Evolutionary conservation across 2,797 vertebrate species (phyloP).

Genomic region (Hapalemur alaotrensis): DNA sequence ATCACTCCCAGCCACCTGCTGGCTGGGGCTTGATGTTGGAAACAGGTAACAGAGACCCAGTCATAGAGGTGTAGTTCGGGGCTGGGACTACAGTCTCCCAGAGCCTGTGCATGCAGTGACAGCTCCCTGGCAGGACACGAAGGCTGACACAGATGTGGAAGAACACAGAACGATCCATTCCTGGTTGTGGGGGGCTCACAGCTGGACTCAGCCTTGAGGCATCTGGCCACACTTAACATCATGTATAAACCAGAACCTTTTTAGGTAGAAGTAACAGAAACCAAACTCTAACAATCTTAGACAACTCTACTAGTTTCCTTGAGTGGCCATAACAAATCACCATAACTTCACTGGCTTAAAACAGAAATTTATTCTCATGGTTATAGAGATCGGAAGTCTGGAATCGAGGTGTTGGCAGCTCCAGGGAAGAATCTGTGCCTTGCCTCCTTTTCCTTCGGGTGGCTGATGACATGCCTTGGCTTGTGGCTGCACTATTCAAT

Average conservation of each 20-base stretch:
- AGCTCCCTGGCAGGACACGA: neutral
- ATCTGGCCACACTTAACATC: neutral
- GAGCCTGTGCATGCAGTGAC: neutral
- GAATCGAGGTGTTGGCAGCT: neutral
- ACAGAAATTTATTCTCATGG: neutral
- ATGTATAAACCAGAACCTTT: neutral
- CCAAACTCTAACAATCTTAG: neutral
- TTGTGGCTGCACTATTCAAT: neutral
- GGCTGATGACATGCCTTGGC: neutral
- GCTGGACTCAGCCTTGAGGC: neutral
- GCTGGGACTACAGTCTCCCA: neutral
- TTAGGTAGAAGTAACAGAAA: neutral
- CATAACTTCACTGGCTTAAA: neutral
- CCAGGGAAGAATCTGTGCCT: neutral
- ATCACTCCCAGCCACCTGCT: slow-evolving; percentile 32
- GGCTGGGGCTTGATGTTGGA: neutral
- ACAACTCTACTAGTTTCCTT: neutral
- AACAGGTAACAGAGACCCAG: slow-evolving; percentile 4
- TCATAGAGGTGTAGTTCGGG: neutral
- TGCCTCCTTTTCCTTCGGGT: neutral
- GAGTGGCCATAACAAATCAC: neutral
- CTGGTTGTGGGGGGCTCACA: neutral
- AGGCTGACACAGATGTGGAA: neutral
- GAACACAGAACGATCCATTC: neutral
- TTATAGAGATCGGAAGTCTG: neutral